A percentile compares a stretch with the other conserved stretches of the same genome.
These are phyloP conservation scores for Scomber scombrus DNA, from an alignment of 2,113 vertebrate genomes.

Conservation along the genomic window DNA sequence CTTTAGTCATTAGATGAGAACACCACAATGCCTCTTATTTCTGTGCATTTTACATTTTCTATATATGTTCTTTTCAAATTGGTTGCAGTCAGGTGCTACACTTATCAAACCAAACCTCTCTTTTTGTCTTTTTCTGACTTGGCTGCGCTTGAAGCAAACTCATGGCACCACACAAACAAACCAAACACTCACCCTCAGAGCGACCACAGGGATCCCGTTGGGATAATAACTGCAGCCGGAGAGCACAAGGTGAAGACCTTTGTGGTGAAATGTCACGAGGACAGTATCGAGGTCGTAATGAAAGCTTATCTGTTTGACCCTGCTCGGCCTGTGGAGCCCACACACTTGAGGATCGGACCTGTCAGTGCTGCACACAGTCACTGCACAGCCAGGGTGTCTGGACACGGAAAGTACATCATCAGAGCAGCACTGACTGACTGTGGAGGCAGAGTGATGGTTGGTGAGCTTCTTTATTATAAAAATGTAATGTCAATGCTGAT, in stretches of 20 bases:
- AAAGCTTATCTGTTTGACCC: slow-evolving; percentile 19
- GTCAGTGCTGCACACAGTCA: background rate
- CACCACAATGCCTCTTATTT: slow-evolving; percentile 20
- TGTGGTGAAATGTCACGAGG: slow-evolving; percentile 53
- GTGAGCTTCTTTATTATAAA: slow-evolving; percentile 5
- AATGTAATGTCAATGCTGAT: no score
- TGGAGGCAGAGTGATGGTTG: slow-evolving; percentile 39
- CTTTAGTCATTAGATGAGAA: background rate
- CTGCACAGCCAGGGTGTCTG: slow-evolving; percentile 6
- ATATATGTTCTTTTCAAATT: background rate
- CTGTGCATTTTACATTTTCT: background rate
- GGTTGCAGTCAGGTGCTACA: background rate
- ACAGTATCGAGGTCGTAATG: slow-evolving; percentile 48
- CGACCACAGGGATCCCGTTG: background rate
- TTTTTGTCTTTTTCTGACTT: slow-evolving; percentile 29
- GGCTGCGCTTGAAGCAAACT: slow-evolving; percentile 26
- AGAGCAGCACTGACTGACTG: slow-evolving; percentile 36
- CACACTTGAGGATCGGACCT: slow-evolving; percentile 10
- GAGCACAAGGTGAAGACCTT: background rate
- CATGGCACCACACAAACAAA: background rate
- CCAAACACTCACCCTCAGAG: background rate
- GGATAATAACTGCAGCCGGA: background rate
- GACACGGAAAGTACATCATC: slow-evolving; percentile 20
- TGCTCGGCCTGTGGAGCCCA: background rate
- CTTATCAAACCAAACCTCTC: slow-evolving; percentile 34